A percentile compares a stretch with the other conserved stretches of the same genome.
Evolutionary conservation across 2,797 vertebrate genomes (phyloP).

Genomic region (Potorous gilbertii): DNA sequence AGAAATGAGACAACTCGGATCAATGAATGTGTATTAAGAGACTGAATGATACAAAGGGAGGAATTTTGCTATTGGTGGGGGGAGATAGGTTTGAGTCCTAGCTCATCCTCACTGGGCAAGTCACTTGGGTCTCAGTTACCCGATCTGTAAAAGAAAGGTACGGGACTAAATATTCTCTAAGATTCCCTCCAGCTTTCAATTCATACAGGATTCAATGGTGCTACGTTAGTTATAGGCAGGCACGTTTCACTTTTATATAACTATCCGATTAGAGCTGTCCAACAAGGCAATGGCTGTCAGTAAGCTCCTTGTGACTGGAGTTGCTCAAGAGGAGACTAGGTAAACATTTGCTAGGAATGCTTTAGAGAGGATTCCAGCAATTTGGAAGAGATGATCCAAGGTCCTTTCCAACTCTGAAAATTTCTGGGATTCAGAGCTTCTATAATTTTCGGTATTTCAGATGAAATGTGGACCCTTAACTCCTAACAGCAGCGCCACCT

Average conservation of each 20-base stretch:
- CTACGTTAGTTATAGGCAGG: neutral
- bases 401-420: neutral
- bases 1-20: neutral
- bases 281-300: neutral
- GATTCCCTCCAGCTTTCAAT: neutral
- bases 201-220: neutral
- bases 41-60: neutral
- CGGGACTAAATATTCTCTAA: accelerated
- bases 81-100: neutral
- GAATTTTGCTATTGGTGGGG: neutral
- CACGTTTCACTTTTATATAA: neutral
- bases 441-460: neutral
- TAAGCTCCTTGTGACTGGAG: neutral
- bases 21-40: neutral
- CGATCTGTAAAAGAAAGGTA: accelerated
- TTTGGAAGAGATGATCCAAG: neutral
- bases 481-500: neutral
- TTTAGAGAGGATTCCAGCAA: neutral
- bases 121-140: accelerated
- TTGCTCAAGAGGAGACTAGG: neutral
- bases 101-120: neutral
- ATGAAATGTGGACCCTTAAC: neutral
- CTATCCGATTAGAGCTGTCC: neutral
- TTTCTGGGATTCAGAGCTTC: neutral
- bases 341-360: neutral